phyloP scores from a whole-genome alignment of 1,140 invertebrate species.

The Rhopalosiphum maidis region DNA sequence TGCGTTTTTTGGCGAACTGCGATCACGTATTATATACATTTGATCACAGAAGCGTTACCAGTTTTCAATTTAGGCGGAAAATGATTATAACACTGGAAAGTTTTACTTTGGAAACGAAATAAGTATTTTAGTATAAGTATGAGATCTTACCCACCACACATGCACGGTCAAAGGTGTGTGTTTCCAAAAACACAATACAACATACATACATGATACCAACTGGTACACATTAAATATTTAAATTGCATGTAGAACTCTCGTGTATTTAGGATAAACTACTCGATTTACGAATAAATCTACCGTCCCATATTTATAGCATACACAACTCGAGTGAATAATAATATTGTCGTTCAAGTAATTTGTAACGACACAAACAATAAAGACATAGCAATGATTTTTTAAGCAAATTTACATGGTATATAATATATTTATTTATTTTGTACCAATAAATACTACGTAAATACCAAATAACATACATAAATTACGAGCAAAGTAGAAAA shows the following conservation, averaged over 20 bases:
- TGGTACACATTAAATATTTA: not conserved
- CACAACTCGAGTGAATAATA: not conserved
- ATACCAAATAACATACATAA: too few species aligned
- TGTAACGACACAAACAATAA: not conserved
- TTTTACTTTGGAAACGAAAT: not conserved
- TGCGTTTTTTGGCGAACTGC: not conserved
- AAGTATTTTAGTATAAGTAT: conserved; percentile 20
- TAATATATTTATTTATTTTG: not conserved
- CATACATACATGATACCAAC: not conserved
- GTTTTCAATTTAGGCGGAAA: conserved; percentile 36
- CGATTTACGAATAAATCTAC: conserved; percentile 26
- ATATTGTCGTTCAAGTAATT: not conserved
- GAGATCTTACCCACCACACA: not conserved
- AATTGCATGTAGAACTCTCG: not conserved
- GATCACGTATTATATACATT: conserved; percentile 46
- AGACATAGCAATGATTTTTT: not conserved
- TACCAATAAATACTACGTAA: not conserved
- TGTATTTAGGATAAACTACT: conserved; percentile 27
- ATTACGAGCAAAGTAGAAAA: too few species aligned
- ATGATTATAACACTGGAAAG: conserved; percentile 8
- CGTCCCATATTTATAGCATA: not conserved
- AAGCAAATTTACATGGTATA: not conserved
- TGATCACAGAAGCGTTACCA: conserved; percentile 39
- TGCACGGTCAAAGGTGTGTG: not conserved
- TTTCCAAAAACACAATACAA: not conserved